phyloP scores from a whole-genome alignment of 2,797 vertebrate genomes.

The Arrhamphus sclerolepis region DNA sequence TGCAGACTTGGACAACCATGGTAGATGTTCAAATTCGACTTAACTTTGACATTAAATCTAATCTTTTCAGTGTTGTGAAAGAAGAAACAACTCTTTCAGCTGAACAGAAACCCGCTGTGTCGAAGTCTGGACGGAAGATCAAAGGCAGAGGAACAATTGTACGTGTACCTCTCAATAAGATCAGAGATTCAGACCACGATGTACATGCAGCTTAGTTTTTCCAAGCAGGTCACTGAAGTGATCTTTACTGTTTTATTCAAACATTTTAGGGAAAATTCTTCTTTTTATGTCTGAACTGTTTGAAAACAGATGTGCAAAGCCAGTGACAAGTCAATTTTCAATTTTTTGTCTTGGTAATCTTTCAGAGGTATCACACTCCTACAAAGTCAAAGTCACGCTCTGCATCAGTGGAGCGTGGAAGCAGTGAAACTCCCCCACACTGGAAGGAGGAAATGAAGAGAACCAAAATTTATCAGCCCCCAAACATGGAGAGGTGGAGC shows the following conservation, averaged over 20 bases:
- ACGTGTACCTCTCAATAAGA: slow-evolving; percentile 48
- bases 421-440: slow-evolving; percentile 97
- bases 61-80: slow-evolving; percentile 81
- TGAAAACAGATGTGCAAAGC: background rate
- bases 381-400: slow-evolving; percentile 91
- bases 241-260: too few relatives aligned
- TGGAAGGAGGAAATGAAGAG: slow-evolving; percentile 99
- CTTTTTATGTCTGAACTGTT: background rate
- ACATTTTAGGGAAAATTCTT: too few relatives aligned
- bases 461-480: slow-evolving; percentile 85
- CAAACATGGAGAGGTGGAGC: slow-evolving; percentile 91
- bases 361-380: slow-evolving; percentile 94
- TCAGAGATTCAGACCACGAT: background rate
- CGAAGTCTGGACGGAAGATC: slow-evolving; percentile 97
- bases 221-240: too few relatives aligned
- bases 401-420: slow-evolving; percentile 85
- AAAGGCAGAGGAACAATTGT: slow-evolving; percentile 98
- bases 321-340: background rate
- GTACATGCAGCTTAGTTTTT: background rate
- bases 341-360: background rate
- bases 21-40: background rate
- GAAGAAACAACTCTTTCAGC: slow-evolving; percentile 72
- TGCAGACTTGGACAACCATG: background rate
- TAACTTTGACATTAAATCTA: slow-evolving; percentile 10
- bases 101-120: slow-evolving; percentile 91